These are phyloP conservation scores for Phocoena phocoena DNA, from an alignment of 2,113 vertebrate species.

Conservation along the genomic window DNA sequence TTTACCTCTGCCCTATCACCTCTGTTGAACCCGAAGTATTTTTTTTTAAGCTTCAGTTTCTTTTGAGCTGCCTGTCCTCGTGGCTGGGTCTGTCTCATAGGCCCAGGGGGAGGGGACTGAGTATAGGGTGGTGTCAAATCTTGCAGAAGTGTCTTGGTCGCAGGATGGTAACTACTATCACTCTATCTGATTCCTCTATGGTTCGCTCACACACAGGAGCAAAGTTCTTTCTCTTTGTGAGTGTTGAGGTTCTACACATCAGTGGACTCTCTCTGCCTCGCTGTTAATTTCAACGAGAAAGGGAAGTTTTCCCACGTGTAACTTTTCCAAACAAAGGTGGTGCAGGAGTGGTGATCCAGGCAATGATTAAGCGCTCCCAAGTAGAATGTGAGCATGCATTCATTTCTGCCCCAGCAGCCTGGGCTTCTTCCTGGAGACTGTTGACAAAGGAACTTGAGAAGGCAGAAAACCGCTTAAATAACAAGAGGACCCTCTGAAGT, in stretches of 20 bases:
- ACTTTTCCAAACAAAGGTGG: constrained; percentile 20
- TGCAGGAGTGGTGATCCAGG: background rate
- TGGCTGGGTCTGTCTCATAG: background rate
- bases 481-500: background rate
- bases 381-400: constrained; percentile 38
- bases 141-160: background rate
- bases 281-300: background rate
- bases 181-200: background rate
- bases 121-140: background rate
- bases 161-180: background rate
- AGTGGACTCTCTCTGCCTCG: background rate
- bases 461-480: constrained; percentile 48
- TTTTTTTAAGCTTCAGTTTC: background rate
- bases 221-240: background rate
- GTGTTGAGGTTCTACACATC: background rate
- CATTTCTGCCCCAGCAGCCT: background rate
- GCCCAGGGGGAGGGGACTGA: background rate
- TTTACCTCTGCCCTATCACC: background rate
- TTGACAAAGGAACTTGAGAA: constrained; percentile 60
- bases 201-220: background rate
- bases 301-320: background rate
- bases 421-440: constrained; percentile 56
- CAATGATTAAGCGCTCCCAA: constrained; percentile 32
- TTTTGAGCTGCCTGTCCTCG: background rate
- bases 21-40: background rate